phyloP scores from a whole-genome alignment of 2,888 invertebrate species.

The Pasiphila rectangulata region DNA sequence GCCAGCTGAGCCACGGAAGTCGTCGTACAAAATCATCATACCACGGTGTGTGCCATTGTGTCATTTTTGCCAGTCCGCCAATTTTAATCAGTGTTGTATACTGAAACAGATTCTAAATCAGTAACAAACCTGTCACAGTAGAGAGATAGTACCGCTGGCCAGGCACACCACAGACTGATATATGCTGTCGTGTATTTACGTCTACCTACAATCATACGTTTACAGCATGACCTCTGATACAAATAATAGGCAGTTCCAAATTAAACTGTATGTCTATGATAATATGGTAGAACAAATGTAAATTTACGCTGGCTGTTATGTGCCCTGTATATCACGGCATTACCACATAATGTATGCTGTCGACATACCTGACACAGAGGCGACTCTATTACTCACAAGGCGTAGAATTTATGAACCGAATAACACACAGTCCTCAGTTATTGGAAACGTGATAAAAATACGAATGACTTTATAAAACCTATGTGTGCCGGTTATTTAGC shows the following conservation, averaged over 20 bases:
- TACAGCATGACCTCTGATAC: slow-evolving; percentile 16
- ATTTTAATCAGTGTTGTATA: too few relatives aligned
- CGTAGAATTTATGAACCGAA: slow-evolving; percentile 70
- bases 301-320: slow-evolving; percentile 21
- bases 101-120: slow-evolving; percentile 18
- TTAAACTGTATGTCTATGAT: slow-evolving; percentile 19
- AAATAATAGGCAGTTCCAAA: slow-evolving; percentile 16
- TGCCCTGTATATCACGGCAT: slow-evolving; percentile 41
- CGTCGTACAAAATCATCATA: too few relatives aligned
- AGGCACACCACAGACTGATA: slow-evolving; percentile 21
- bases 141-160: slow-evolving; percentile 7
- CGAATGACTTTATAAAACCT: slow-evolving; percentile 42
- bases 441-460: slow-evolving; percentile 72
- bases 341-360: slow-evolving; percentile 64
- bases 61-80: too few relatives aligned
- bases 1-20: too few relatives aligned
- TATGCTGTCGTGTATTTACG: slow-evolving; percentile 16
- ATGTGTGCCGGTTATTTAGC: slow-evolving; percentile 11
- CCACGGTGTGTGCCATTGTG: too few relatives aligned
- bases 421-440: slow-evolving; percentile 64
- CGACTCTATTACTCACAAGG: slow-evolving; percentile 66
- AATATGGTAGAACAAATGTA: slow-evolving; percentile 23
- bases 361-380: slow-evolving; percentile 60
- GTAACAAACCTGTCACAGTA: slow-evolving; percentile 10
- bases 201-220: slow-evolving; percentile 6